A percentile compares a stretch with the other conserved stretches of the same genome.
phyloP scores from a whole-genome alignment of 2,888 invertebrate species.

The Thalpophila matura region DNA sequence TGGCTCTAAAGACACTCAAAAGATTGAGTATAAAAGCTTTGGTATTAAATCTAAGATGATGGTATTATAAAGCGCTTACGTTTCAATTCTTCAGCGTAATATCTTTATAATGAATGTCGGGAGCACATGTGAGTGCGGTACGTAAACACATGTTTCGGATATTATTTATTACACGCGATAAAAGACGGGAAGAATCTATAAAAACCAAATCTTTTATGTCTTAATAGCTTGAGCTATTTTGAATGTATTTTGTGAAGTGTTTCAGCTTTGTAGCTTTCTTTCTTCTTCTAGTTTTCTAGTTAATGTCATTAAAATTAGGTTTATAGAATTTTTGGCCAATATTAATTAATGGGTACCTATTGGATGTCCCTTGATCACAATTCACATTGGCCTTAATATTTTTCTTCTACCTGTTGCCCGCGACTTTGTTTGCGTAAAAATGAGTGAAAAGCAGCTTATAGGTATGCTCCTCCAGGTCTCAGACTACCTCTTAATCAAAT shows the following conservation, averaged over 20 bases:
- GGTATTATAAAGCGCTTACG: constrained; percentile 39
- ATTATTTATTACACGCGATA: constrained; percentile 52
- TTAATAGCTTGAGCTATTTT: constrained; percentile 8
- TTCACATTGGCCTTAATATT: too few species aligned
- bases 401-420: too few species aligned
- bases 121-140: constrained; percentile 49
- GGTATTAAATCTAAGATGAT: constrained; percentile 26
- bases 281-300: background rate
- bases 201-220: constrained; percentile 32
- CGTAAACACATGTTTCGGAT: constrained; percentile 50
- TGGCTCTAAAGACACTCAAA: constrained; percentile 14
- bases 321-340: too few species aligned
- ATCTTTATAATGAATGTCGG: constrained; percentile 49
- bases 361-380: too few species aligned
- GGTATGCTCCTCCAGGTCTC: too few species aligned
- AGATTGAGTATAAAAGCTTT: constrained; percentile 6
- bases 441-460: too few species aligned
- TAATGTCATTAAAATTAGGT: too few species aligned
- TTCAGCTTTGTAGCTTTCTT: background rate
- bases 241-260: constrained; percentile 14
- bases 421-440: too few species aligned
- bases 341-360: too few species aligned
- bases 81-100: constrained; percentile 47
- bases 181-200: constrained; percentile 42
- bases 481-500: too few species aligned